Conservation (phyloP, 2,113 vertebrate genomes). For the Takifugu bimaculatus region DNA sequence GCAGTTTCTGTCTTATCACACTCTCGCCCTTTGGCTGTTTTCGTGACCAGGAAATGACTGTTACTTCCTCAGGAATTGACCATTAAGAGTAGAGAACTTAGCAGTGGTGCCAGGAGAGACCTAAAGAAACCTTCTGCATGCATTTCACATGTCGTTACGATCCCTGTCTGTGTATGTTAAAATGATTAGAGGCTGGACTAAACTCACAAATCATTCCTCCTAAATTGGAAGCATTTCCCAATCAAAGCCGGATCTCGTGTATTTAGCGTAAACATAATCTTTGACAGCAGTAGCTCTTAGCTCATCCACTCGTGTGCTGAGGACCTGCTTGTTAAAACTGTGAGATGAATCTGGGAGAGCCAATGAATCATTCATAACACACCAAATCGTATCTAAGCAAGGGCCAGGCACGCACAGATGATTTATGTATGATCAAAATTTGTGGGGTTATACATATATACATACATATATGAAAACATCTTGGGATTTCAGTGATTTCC, state of each 20-base stretch:
- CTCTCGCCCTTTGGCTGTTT: constrained; percentile 11
- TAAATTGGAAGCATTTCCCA: constrained; percentile 6
- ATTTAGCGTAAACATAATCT: constrained; percentile 1
- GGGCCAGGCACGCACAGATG: not conserved
- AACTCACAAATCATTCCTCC: constrained; percentile 1
- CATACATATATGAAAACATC: not conserved
- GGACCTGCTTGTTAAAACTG: not conserved
- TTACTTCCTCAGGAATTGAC: constrained; percentile 43
- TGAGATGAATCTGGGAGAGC: constrained; percentile 16
- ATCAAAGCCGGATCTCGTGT: constrained; percentile 1
- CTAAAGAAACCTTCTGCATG: not conserved
- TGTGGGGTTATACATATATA: not conserved
- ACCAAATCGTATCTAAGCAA: constrained; percentile 26
- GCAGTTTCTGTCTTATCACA: constrained; percentile 43
- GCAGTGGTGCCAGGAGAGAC: not conserved
- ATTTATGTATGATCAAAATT: constrained; percentile 24
- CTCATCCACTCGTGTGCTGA: not conserved
- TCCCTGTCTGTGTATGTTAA: not conserved
- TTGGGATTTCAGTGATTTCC: not conserved
- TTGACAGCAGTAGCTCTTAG: constrained; percentile 7
- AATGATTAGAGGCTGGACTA: constrained; percentile 1
- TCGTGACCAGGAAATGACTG: constrained; percentile 42
- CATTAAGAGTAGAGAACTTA: constrained; percentile 1
- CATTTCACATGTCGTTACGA: not conserved
- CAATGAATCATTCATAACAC: constrained; percentile 21